A percentile compares a stretch with the other conserved stretches of the same genome.
phyloP scores from a whole-genome alignment of 1,140 invertebrate genomes.

The Macrobrachium rosenbergii region DNA sequence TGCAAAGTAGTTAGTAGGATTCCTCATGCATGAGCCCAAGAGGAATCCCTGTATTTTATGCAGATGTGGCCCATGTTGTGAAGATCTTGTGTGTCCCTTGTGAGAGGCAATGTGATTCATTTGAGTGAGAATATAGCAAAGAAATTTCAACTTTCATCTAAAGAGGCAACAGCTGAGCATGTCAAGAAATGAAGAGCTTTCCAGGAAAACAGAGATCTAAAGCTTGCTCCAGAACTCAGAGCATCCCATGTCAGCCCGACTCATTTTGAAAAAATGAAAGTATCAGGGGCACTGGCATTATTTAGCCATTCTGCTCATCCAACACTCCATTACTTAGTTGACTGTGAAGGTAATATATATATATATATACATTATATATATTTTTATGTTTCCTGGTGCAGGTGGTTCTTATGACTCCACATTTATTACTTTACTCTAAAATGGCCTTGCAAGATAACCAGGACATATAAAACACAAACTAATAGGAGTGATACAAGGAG shows the following conservation, averaged over 20 bases:
- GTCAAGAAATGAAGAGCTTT: constrained; percentile 2
- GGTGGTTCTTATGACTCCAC: too few relatives aligned
- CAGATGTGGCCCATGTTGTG: constrained; percentile 9
- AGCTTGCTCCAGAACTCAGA: neutral
- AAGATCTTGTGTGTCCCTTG: neutral
- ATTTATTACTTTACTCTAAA: too few relatives aligned
- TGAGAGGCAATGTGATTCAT: neutral
- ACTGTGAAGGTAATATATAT: too few relatives aligned
- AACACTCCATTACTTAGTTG: constrained; percentile 15
- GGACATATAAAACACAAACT: too few relatives aligned
- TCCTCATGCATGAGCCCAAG: neutral
- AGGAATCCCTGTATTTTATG: neutral
- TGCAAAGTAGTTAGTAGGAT: neutral
- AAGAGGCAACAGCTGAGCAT: neutral
- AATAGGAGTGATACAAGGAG: too few relatives aligned
- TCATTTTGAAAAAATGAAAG: neutral
- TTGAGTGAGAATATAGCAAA: neutral
- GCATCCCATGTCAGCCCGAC: neutral
- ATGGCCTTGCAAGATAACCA: too few relatives aligned
- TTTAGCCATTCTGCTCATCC: constrained; percentile 3
- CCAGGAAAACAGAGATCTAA: neutral
- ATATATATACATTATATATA: too few relatives aligned
- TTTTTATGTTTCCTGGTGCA: too few relatives aligned
- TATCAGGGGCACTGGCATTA: neutral
- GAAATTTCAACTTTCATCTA: neutral